Conservation (phyloP, 1,140 invertebrate species). For the Bombyx mandarina region DNA sequence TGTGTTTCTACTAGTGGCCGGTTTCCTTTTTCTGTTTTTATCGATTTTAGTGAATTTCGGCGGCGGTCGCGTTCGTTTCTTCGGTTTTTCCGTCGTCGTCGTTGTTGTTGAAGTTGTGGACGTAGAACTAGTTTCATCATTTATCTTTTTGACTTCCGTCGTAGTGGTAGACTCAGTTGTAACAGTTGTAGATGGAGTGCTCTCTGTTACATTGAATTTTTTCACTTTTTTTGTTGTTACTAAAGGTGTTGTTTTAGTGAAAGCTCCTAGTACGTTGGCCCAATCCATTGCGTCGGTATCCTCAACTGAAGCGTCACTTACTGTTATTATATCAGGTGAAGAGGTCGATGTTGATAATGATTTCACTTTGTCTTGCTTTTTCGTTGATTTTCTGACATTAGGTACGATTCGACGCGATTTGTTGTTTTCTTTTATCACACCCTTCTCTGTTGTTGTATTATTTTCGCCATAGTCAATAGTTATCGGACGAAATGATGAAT, state of each 20-base stretch:
- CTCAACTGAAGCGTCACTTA: constrained; percentile 19
- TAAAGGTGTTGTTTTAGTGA: constrained; percentile 52
- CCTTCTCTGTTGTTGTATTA: constrained; percentile 21
- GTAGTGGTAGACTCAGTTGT: background rate
- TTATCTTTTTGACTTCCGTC: constrained; percentile 13
- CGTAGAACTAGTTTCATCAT: too few species aligned
- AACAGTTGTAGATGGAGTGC: background rate
- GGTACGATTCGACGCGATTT: constrained; percentile 24
- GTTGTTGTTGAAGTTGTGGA: constrained; percentile 28
- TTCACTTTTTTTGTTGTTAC: constrained; percentile 17
- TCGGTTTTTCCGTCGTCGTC: constrained; percentile 34
- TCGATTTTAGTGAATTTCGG: constrained; percentile 47
- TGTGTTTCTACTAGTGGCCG: constrained; percentile 34
- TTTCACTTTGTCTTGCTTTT: constrained; percentile 44
- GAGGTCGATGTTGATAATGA: constrained; percentile 27
- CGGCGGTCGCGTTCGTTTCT: constrained; percentile 58
- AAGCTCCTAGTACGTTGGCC: constrained; percentile 46
- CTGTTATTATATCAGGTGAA: constrained; percentile 53
- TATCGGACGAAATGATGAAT: constrained; percentile 54
- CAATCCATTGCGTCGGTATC: constrained; percentile 36
- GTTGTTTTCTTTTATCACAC: background rate
- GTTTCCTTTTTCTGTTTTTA: constrained; percentile 59
- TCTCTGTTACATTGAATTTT: constrained; percentile 14
- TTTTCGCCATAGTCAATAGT: constrained; percentile 28
- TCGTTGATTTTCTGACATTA: constrained; percentile 38